Conservation (phyloP, 2,113 vertebrate genomes). For the Cyanoderma ruficeps region DNA sequence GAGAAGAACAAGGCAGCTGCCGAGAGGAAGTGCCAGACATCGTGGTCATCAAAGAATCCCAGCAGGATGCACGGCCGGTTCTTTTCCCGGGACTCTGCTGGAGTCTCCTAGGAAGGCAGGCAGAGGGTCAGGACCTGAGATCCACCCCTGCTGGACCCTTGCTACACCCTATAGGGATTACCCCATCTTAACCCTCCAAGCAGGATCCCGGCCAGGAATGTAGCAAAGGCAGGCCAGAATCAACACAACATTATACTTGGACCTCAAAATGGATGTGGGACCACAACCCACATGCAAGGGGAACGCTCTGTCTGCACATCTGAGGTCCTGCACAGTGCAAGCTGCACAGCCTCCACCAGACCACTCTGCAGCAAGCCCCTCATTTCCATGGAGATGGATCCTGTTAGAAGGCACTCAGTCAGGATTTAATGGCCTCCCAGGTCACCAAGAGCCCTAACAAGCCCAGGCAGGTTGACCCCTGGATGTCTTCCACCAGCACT, state of each 20-base stretch:
- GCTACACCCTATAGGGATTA: neutral
- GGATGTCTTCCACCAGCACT: neutral
- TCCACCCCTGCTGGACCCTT: neutral
- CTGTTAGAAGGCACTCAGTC: neutral
- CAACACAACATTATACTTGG: neutral
- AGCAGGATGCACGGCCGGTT: slow-evolving; percentile 76
- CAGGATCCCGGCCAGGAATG: neutral
- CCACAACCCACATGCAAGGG: neutral
- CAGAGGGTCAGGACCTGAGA: neutral
- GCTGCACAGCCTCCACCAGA: neutral
- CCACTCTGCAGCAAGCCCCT: neutral
- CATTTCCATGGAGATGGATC: neutral
- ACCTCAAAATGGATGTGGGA: neutral
- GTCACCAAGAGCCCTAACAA: neutral
- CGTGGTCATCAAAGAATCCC: slow-evolving; percentile 81
- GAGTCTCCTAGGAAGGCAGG: slow-evolving; percentile 69
- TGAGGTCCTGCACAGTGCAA: neutral
- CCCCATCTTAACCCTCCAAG: neutral
- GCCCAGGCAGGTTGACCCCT: neutral
- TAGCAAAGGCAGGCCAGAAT: neutral
- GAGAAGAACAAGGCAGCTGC: slow-evolving; percentile 83
- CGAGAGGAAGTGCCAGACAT: slow-evolving; percentile 83
- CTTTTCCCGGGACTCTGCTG: slow-evolving; percentile 79
- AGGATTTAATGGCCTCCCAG: neutral
- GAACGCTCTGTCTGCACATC: neutral